Base-by-base conservation (phyloP, 2,797 vertebrate genomes). In the Hapalemur alaotrensis region DNA sequence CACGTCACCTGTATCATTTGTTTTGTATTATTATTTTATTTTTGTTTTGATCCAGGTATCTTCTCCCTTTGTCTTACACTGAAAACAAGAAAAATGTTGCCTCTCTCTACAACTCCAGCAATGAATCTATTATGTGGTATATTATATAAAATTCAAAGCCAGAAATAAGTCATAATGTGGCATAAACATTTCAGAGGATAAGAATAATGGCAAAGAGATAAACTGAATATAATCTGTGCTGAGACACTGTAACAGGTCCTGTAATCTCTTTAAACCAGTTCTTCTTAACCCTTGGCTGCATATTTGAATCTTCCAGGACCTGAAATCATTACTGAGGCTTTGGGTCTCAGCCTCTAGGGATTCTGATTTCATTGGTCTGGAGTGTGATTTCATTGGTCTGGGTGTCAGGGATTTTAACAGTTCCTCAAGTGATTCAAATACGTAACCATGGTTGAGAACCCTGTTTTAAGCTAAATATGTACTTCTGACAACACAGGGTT, bases 361-460 rank as follows among this genome's bases (percentile, higher is more conserved):
- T 13, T 59, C 46, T 20, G 11, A 69, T 48, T 35, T 80, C 23
- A 46, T 23, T 73, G 52, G 10, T 81, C n/a, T n/a, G 30, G 17
- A 28, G 1, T 17, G 15, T 54, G 48, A 32, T n/a, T n/a, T n/a
- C n/a, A n/a, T n/a, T n/a, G n/a, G n/a, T n/a, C 78, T 46, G 30
- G 8, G 12, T 35, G 4, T 63, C 25, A 32, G 38, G 30, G 38
- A 15, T 13, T 76, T 52, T 9, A 32, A 46, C 28, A 30, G 18
- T 5, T 76, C 30, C 41, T 17, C 11, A 11, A 43, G n/a, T 35
- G 41, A 70, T 1, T 35, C 30, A 54, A 4, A 10, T 3, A 0
- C 1, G 1, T 8, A 52, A 38, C 2, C 79, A 12, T 1, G 0
- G 0, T 0, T 3, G 32, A 75, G 41, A 81, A 3, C 22, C 1